These are phyloP conservation scores for Alfaro cultratus DNA, from an alignment of 2,797 vertebrate species.

Conservation along the genomic window DNA sequence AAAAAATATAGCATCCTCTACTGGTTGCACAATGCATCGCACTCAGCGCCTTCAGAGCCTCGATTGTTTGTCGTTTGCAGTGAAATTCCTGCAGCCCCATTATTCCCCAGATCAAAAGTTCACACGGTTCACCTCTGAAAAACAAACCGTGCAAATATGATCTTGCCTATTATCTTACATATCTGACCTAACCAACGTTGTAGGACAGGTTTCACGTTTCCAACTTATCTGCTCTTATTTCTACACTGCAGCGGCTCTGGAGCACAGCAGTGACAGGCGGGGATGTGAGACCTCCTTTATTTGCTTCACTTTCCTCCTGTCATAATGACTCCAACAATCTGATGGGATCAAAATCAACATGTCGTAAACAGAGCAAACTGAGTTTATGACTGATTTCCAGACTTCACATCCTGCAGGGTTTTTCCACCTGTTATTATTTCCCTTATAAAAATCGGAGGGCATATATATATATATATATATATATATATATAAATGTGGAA, in stretches of 20 bases:
- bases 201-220: background rate
- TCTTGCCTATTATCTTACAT: background rate
- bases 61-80: background rate
- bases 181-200: background rate
- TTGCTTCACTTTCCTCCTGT: constrained; percentile 5
- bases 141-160: background rate
- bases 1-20: background rate
- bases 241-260: background rate
- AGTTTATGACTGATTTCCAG: constrained; percentile 14
- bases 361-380: constrained; percentile 8
- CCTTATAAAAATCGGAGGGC: background rate
- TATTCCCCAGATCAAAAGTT: background rate
- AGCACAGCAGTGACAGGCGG: background rate
- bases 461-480: background rate
- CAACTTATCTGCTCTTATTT: background rate
- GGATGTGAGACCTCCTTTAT: background rate
- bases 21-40: background rate
- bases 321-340: background rate
- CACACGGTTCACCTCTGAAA: background rate
- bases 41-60: background rate
- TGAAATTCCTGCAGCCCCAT: background rate
- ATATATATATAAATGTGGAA: background rate
- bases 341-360: background rate
- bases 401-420: background rate
- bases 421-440: constrained; percentile 5